These are phyloP conservation scores for Drosophila paramelanica DNA, from an alignment of 2,888 invertebrate species.

Conservation along the genomic window DNA sequence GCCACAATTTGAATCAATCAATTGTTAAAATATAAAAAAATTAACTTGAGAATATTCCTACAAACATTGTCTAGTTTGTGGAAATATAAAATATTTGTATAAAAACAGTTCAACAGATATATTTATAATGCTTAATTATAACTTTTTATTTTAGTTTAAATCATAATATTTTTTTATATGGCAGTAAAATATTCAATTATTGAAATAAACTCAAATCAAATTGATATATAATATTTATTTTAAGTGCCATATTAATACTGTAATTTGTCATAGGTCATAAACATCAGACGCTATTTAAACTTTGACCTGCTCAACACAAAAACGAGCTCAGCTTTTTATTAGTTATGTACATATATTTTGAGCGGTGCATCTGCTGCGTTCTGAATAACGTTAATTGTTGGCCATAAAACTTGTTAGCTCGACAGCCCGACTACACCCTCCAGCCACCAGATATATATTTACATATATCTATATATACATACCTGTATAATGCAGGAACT, in stretches of 20 bases:
- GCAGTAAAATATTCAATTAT: too few relatives aligned
- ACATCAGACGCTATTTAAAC: conserved; percentile 10
- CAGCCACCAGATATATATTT: not conserved
- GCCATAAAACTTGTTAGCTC: conserved; percentile 21
- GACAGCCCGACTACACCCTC: conserved; percentile 16
- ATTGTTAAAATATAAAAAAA: too few relatives aligned
- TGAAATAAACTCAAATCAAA: not conserved
- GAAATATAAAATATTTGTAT: too few relatives aligned
- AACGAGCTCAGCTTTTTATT: not conserved
- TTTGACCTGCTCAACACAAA: conserved; percentile 27
- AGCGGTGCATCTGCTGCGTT: conserved; percentile 10
- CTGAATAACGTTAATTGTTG: conserved; percentile 37
- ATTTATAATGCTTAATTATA: too few relatives aligned
- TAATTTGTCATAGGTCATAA: not conserved
- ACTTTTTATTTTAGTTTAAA: too few relatives aligned
- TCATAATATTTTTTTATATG: too few relatives aligned
- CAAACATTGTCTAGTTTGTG: too few relatives aligned
- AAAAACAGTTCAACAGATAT: too few relatives aligned
- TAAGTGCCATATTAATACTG: not conserved
- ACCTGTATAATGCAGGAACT: conserved; percentile 20
- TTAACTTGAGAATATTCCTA: too few relatives aligned
- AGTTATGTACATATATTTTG: not conserved
- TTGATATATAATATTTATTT: too few relatives aligned
- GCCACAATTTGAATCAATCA: too few relatives aligned
- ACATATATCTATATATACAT: too few relatives aligned